Percentiles rank a stretch among this genome's conserved stretches.
Conservation (phyloP, 2,113 vertebrate genomes). For the Egretta garzetta region DNA sequence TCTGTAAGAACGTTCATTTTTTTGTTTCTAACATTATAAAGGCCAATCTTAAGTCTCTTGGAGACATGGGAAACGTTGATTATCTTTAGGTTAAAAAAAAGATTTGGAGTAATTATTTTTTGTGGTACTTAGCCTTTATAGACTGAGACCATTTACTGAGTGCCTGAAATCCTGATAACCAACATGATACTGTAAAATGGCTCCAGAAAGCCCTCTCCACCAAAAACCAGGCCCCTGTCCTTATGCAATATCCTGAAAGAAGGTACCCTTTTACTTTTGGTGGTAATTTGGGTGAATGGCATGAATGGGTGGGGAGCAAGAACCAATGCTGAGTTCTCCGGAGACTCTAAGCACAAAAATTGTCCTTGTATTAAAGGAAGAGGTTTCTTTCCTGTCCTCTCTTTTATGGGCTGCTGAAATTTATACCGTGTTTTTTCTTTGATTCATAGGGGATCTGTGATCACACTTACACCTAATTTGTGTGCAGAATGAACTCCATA, state of each 20-base stretch:
- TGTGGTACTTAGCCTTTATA: slow-evolving; percentile 45
- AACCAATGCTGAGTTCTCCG: neutral
- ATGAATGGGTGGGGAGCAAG: neutral
- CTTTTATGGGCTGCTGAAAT: neutral
- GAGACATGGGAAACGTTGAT: neutral
- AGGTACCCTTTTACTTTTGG: slow-evolving; percentile 14
- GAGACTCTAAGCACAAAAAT: neutral
- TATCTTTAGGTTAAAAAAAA: neutral
- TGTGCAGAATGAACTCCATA: neutral
- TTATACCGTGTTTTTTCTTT: neutral
- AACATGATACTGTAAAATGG: slow-evolving; percentile 35
- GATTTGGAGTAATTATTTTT: slow-evolving; percentile 22
- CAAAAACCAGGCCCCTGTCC: slow-evolving; percentile 17
- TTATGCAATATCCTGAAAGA: slow-evolving; percentile 44
- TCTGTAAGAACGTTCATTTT: neutral
- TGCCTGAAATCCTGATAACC: slow-evolving; percentile 31
- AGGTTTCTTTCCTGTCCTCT: neutral
- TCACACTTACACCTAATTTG: neutral
- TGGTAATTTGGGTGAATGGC: neutral
- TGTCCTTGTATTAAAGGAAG: neutral
- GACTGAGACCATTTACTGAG: slow-evolving; percentile 33
- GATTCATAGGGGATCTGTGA: neutral
- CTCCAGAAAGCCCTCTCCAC: slow-evolving; percentile 31
- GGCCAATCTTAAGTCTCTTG: neutral
- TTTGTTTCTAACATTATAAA: neutral